Base-by-base conservation (phyloP, 2,113 vertebrate genomes). In the Cephalopholis sonnerati region DNA sequence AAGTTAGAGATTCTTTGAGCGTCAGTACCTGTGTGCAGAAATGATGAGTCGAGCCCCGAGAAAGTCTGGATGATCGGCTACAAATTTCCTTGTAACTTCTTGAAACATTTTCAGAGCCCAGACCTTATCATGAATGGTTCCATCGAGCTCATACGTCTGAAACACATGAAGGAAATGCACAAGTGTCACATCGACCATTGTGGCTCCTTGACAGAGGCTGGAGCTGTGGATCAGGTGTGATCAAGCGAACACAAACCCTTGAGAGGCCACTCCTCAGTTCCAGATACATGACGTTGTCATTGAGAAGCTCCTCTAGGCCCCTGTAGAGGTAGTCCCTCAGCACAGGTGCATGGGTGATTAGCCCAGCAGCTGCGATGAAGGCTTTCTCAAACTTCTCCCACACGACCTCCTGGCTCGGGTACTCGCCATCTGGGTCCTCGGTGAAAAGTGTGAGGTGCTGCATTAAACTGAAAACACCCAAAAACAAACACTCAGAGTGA, bases 111-210 rank as follows among this genome's bases (percentile, higher is more conserved):
- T 94, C 73, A 97, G 58, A 0, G 92, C 91, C 97, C 97, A 99
- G 0, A 91, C 90, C 69, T 79, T 93, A 20, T 95, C 79, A 10
- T 97, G 95, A 36, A n/a, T 39, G 5, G 90, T 95, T 72, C 98
- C 97, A n/a, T 98, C 95, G 1, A 98, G 95, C 69, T 99, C 97
- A 0, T 98, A 99, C 0, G 96, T 95, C 97, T 99, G 87, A 17
- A 90, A 81, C 25, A 77, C 17, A 75, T 3, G 17, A 46, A 57
- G 46, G 0, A 58, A 61, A 53, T 16, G 20, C 29, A 63, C 5
- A 66, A 36, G 44, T 59, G 17, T 70, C 15, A 27, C 58, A 39
- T 48, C 11, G 1, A 22, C 27, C 0, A 29, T 6, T 24, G 20
- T 6, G 13, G 22, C 9, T n/a, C 24, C 16, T 32, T 2, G 9